Evolutionary conservation across 2,113 vertebrate species (phyloP).

Genomic region (Paramisgurnus dabryanus): DNA sequence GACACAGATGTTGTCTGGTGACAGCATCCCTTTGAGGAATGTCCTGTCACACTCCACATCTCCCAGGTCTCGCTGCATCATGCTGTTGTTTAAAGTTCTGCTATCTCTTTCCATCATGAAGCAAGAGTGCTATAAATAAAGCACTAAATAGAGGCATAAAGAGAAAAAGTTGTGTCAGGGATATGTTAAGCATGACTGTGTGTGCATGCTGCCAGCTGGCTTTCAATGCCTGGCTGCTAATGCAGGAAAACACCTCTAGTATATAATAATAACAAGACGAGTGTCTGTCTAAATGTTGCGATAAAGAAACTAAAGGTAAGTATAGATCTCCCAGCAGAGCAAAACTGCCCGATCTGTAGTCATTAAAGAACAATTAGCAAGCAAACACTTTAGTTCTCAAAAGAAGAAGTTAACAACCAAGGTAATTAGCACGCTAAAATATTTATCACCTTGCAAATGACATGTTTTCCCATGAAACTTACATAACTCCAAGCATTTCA

Average conservation of each 20-base stretch:
- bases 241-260: slow-evolving; percentile 20
- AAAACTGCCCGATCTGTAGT: slow-evolving; percentile 34
- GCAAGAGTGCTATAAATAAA: slow-evolving; percentile 41
- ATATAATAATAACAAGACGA: slow-evolving; percentile 11
- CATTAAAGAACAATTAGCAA: slow-evolving; percentile 52
- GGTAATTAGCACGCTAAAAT: slow-evolving; percentile 49
- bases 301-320: slow-evolving; percentile 18
- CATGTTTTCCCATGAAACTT: slow-evolving; percentile 20
- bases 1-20: slow-evolving; percentile 57
- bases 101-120: slow-evolving; percentile 45
- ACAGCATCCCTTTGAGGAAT: slow-evolving; percentile 59
- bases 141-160: slow-evolving; percentile 23
- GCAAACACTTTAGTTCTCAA: slow-evolving; percentile 28
- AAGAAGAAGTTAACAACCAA: slow-evolving; percentile 42
- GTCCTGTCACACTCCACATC: slow-evolving; percentile 54
- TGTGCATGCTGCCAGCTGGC: slow-evolving; percentile 39
- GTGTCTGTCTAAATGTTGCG: background rate
- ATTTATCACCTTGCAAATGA: slow-evolving; percentile 52
- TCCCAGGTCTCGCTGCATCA: slow-evolving; percentile 55
- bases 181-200: slow-evolving; percentile 29
- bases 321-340: slow-evolving; percentile 33
- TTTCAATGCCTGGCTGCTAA: slow-evolving; percentile 20
- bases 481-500: slow-evolving; percentile 17
- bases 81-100: slow-evolving; percentile 53
- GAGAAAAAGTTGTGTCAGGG: slow-evolving; percentile 32